Evolutionary conservation across 2,797 vertebrate genomes (phyloP), one percentile per base, ranked within the genome.

Genomic region (Neosilurus hyrtlii): DNA sequence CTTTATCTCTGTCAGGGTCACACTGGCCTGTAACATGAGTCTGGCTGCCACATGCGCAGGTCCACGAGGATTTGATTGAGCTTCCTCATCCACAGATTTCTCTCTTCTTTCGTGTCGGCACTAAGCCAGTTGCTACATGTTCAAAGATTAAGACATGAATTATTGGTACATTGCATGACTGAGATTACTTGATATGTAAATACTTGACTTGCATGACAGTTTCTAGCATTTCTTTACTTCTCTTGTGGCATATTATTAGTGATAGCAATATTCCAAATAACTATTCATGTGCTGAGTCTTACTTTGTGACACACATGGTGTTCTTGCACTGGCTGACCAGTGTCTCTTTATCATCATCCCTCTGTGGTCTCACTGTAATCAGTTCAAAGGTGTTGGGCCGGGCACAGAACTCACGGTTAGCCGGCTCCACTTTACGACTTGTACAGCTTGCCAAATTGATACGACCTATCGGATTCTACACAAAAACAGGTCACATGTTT

Each of bases 261-360:
- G 24, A 30, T 54, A 0, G 22, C 10, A 37, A 14, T 2, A 72
- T 4, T 43, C 43, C 4, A 43, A 43, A 4, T 43, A 43, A 43
- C 43, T 43, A 43, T 43, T 43, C 43, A 78, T 63, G n/a, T 62
- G 18, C 37, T 12, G 35, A 12, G 66, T 94, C 97, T 93, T 92
- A 99, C 98, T 96, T 99, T 75, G 97, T 99, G 88, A 99, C 97
- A 93, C 97, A 99, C 86, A 98, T 94, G 0, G 96, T 97, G 84
- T 97, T 95, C 82, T 92, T 94, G 90, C 97, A 99, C 30, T 96
- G 96, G 87, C 96, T 98, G 90, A 99, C 97, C 0, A 99, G 95
- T 0, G 98, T 99, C 91, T 99, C 97, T 81, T 88, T 91, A 90
- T 99, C 98, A 7, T 97, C 96, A 16, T 98, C 96, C 85, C 93